Base-by-base conservation (phyloP, 1,140 invertebrate species). In the Drosophila nannoptera region DNA sequence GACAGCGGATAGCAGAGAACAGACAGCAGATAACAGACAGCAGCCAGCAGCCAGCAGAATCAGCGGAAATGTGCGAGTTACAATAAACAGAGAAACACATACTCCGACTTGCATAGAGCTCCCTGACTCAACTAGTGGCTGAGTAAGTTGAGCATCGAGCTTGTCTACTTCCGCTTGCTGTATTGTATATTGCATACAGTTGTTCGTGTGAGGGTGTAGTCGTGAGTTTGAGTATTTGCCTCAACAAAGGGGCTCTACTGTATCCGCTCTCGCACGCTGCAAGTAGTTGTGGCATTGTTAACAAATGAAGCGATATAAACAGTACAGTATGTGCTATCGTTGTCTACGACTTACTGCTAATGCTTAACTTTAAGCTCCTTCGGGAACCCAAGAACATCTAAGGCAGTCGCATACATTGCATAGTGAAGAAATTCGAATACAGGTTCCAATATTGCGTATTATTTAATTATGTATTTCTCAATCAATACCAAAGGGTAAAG, bases 1-100 rank as follows among this genome's bases (percentile, higher is more conserved):
- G 35, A 36, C 35, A 4, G 35, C 8, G 6, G 35, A 36, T 9
- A 36, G 35, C 35, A 6, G 35, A 36, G 2, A 36, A 9, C 35
- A 6, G 8, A 36, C 35, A 4, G 35, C 35, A 6, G 35, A 36
- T 9, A 36, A 9, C 35, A 11, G 12, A 42, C 40, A 42, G 9
- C 40, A n/a, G n/a, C 12, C 35, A 52, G 16, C 55, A 54, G 68
- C 38, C 42, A 58, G 31, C 35, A 56, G 38, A 52, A 45, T n/a
- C 40, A 38, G 33, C 78, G 75, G 78, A 75, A 75, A 83, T 75
- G 68, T 78, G 75, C 71, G 69, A 81, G 58, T 64, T 65, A 75
- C 77, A 75, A 78, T 75, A 63, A 65, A 61, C 56, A 69, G 32
- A 69, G 35, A 42, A 36, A 58, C 16, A 45, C 22, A 46, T 14